A percentile compares a stretch with the other conserved stretches of the same genome.
These are phyloP conservation scores for Paramormyrops kingsleyae DNA, from an alignment of 2,113 vertebrate genomes.

Conservation along the genomic window DNA sequence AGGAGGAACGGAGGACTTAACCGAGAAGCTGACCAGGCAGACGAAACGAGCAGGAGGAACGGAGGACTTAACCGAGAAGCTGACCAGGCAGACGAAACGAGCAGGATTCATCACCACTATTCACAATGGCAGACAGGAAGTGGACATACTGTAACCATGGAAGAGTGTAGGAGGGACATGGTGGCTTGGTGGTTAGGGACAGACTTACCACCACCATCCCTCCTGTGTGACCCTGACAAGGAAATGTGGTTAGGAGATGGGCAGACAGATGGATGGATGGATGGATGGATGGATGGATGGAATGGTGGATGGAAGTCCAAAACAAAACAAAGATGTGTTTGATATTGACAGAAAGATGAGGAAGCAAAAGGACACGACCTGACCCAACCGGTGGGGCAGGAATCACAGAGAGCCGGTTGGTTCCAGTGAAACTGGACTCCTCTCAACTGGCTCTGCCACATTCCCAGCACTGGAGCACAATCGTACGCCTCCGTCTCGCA, in stretches of 20 bases:
- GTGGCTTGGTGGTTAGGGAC: background rate
- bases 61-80: background rate
- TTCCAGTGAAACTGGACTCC: background rate
- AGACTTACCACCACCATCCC: background rate
- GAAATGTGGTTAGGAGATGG: background rate
- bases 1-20: constrained; percentile 1
- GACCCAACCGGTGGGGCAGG: background rate
- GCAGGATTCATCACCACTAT: background rate
- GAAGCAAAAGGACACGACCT: background rate
- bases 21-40: background rate
- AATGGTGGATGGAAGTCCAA: too few species aligned
- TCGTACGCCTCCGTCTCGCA: constrained; percentile 18
- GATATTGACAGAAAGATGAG: background rate
- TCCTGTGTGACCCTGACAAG: background rate
- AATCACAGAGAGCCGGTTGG: background rate
- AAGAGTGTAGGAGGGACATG: background rate
- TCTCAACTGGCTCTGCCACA: constrained; percentile 33
- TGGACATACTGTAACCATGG: background rate
- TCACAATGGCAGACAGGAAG: background rate
- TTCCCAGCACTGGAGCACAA: constrained; percentile 23
- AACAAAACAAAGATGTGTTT: background rate
- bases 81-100: background rate
- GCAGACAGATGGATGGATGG: background rate
- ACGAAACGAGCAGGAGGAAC: background rate
- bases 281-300: background rate